A percentile compares a stretch with the other conserved stretches of the same genome.
Conservation (phyloP, 2,888 invertebrate species). For the Syritta pipiens region DNA sequence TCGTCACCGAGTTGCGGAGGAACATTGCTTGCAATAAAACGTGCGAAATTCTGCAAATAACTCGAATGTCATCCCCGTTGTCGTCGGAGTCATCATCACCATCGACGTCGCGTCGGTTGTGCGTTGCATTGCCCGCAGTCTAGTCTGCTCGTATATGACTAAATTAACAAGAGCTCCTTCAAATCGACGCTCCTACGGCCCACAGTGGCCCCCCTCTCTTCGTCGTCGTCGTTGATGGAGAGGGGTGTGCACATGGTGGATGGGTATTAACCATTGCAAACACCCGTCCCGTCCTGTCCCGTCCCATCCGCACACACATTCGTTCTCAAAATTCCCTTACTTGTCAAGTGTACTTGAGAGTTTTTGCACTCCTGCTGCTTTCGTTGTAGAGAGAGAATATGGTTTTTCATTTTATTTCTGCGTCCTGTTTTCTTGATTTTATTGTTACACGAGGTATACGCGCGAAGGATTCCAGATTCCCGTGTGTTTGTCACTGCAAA, state of each 20-base stretch:
- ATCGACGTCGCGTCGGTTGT: not conserved
- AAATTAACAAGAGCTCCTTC: conserved; percentile 67
- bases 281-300: conserved; percentile 25
- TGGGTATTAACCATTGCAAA: not conserved
- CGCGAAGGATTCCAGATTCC: conserved; percentile 29
- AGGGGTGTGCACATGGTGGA: too few relatives aligned
- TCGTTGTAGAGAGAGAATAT: conserved; percentile 18
- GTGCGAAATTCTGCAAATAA: conserved; percentile 66
- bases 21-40: conserved; percentile 53
- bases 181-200: conserved; percentile 43
- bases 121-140: too few relatives aligned
- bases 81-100: conserved; percentile 5
- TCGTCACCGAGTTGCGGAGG: conserved; percentile 8
- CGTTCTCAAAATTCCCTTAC: conserved; percentile 64
- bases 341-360: conserved; percentile 58
- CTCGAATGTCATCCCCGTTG: conserved; percentile 45
- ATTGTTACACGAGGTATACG: conserved; percentile 47
- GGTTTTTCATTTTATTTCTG: conserved; percentile 30
- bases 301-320: conserved; percentile 18
- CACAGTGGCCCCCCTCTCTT: not conserved
- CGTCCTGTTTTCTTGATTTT: conserved; percentile 39
- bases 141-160: conserved; percentile 41
- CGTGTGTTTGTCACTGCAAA: not conserved
- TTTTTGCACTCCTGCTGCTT: conserved; percentile 26
- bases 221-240: not conserved